Base-by-base conservation (phyloP, 2,113 vertebrate genomes). In the Fukomys damarensis region DNA sequence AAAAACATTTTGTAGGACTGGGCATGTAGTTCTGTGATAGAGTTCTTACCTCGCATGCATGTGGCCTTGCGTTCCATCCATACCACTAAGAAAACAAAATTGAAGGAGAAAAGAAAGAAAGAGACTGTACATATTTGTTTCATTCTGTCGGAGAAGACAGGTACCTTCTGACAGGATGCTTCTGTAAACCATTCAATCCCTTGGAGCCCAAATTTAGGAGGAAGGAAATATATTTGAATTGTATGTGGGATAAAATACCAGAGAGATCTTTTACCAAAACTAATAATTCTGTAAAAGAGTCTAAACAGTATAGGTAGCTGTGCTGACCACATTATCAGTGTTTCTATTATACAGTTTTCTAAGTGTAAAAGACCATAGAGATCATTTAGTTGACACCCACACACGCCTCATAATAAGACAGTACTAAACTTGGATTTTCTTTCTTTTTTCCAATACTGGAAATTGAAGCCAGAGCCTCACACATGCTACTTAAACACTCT, bases 211-310 rank as follows among this genome's bases (percentile, higher is more conserved):
- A 61, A 91, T 93, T 84, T 94, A 13, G 32, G 38, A 38, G 30
- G 52, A 93, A 86, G 22, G 38, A 92, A 93, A 80, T 19, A 54
- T 35, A 91, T 92, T n/a, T 94, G 65, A 95, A 95, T 88, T 56
- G 35, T 46, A 35, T 79, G 12, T 88, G 56, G 41, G 8, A 7
- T 92, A 35, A 92, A 95, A 91, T 87, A 84, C 35, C 54, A 87
- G 74, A 38, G 88, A 94, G 80, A 82, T 43, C 68, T 87, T 97
- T 84, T 38, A 56, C 2, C 80, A 52, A 80, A 49, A 65, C 61
- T 84, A 90, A 94, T 32, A 92, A 95, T 82, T 91, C 54, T 85
- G 5, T 89, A 93, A 9, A 72, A 65, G 59, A 86, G 65, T 96
- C 85, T 94, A 93, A 94, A 90, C 41, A 74, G 24, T 35, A 26